A percentile compares a stretch with the other conserved stretches of the same genome.
Evolutionary conservation across 2,888 invertebrate genomes (phyloP).

Genomic region (Epinotia ramella): DNA sequence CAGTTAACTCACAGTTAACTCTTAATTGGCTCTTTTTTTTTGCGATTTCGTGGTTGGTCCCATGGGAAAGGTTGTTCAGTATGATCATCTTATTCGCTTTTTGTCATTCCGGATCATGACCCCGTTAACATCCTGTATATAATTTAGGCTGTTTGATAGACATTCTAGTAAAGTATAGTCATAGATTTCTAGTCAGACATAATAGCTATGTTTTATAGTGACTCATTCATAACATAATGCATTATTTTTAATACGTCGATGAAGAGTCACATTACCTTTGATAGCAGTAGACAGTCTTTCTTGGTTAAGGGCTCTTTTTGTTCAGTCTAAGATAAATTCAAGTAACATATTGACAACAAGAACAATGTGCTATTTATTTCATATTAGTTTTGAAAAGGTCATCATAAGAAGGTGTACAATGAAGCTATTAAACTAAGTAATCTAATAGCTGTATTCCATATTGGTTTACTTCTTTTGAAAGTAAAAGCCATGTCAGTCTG

Average conservation of each 20-base stretch:
- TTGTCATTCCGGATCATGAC: too few species aligned
- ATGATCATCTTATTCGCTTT: too few species aligned
- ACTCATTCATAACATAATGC: not conserved
- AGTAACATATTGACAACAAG: constrained; percentile 1
- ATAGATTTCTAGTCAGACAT: not conserved
- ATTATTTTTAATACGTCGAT: not conserved
- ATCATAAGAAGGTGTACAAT: constrained; percentile 3
- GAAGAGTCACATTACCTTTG: not conserved
- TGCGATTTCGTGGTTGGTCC: too few species aligned
- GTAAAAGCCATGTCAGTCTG: not conserved
- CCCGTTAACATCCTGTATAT: too few species aligned
- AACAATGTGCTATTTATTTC: constrained; percentile 19
- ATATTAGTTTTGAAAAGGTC: constrained; percentile 13
- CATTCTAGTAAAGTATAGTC: not conserved
- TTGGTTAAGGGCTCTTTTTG: not conserved
- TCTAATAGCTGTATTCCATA: constrained; percentile 5
- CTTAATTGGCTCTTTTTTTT: too few species aligned
- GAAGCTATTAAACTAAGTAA: constrained; percentile 18
- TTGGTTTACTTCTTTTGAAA: not conserved
- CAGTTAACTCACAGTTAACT: too few species aligned
- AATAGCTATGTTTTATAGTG: not conserved
- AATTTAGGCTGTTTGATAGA: too few species aligned
- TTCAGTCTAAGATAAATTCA: not conserved
- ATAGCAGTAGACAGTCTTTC: not conserved
- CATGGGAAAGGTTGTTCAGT: too few species aligned